Percentiles rank a stretch among this genome's conserved stretches.
These are phyloP conservation scores for Berghia stephanieae DNA, from an alignment of 1,140 invertebrate species.

Conservation along the genomic window DNA sequence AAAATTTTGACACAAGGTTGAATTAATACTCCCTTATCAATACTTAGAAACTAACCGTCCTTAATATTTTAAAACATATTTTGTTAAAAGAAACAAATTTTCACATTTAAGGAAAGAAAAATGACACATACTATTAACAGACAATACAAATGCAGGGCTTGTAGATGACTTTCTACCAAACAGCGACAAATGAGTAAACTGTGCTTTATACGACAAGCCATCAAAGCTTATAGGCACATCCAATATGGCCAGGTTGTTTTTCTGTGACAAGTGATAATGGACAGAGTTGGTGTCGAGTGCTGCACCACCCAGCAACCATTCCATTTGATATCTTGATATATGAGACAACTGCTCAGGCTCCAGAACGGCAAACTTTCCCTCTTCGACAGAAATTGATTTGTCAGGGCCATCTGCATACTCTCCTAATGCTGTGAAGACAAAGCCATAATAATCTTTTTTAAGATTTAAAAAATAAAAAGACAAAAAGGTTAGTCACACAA, in stretches of 20 bases:
- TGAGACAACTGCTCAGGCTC: neutral
- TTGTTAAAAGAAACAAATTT: too few relatives aligned
- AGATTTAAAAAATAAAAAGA: neutral
- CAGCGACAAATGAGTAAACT: neutral
- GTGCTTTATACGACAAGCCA: neutral
- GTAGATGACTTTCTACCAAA: neutral
- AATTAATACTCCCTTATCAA: too few relatives aligned
- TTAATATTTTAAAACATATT: too few relatives aligned
- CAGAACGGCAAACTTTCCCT: conserved; percentile 1
- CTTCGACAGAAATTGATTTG: neutral
- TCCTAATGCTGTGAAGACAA: neutral
- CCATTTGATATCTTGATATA: neutral
- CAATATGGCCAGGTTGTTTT: neutral
- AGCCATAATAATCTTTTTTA: too few relatives aligned
- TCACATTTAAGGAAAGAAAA: too few relatives aligned
- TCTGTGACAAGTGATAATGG: neutral
- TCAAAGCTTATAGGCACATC: neutral
- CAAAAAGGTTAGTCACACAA: neutral
- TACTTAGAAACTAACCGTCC: too few relatives aligned
- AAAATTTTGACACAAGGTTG: too few relatives aligned
- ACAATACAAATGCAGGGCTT: neutral
- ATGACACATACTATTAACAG: conserved; percentile 11
- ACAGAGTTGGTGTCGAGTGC: neutral
- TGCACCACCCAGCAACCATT: conserved; percentile 8
- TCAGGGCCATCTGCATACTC: neutral